Base-by-base conservation (phyloP, 2,113 vertebrate genomes). In the Upupa epops region DNA sequence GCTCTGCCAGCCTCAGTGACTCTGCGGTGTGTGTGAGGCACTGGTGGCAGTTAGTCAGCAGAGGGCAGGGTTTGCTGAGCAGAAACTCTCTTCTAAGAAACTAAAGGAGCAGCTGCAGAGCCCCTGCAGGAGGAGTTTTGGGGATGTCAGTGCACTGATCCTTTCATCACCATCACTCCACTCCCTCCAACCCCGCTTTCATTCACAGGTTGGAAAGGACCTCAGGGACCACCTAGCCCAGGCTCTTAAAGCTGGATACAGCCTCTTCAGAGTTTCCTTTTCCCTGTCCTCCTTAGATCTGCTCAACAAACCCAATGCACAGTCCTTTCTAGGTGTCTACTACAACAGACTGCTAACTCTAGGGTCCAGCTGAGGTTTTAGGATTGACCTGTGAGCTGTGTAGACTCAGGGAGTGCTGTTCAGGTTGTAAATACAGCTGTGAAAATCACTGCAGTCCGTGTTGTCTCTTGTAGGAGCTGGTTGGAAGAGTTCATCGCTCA, bases 31-130 rank as follows among this genome's bases (percentile, higher is more conserved):
- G 11, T 58, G 31, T 45, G 3, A 52, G 45, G 96, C 49, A 80
- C 52, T 97, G 78, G 45, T 45, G 11, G 21, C 24, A 26, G 88
- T 65, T 63, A 36, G 89, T 89, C 98, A 96, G 97, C 94, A 98
- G 98, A 97, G 97, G 98, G 98, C 98, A 97, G 96, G 91, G 89
- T 95, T 78, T 90, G 80, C 97, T 91, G 97, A 87, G 45, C 31
- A 83, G 95, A 96, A 94, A 76, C 86, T 48, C 81, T 21, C 37
- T 36, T 29, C 77, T 42, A 1, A 4, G 79, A 51, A 19, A 34
- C 69, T 65, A 25, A 6, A 32, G 40, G 40, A 42, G 40, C 20
- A 42, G 11, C 40, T 42, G 11, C 15, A 42, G 15, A 42, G 40
- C 40, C 40, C 40, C 11, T 42, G 40, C 40, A 42, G 40, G 40